A percentile compares a stretch with the other conserved stretches of the same genome.
Conservation (phyloP, 2,113 vertebrate genomes). For the Piprites chloris region DNA sequence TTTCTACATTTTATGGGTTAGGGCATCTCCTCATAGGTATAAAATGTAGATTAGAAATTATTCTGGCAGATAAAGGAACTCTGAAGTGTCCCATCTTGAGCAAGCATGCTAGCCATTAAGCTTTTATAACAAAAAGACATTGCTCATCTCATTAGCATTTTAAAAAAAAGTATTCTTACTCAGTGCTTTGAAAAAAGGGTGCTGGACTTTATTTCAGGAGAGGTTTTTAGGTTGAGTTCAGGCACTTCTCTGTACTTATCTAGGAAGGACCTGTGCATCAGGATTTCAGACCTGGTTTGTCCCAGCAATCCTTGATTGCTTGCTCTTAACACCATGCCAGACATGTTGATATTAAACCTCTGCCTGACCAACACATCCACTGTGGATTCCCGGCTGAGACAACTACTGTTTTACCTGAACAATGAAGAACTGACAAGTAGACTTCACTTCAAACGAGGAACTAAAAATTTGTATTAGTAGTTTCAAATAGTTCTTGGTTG, state of each 20-base stretch:
- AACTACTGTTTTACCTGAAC: not conserved
- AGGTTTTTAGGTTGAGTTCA: not conserved
- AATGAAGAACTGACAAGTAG: not conserved
- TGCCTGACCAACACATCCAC: not conserved
- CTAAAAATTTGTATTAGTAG: not conserved
- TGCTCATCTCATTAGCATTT: not conserved
- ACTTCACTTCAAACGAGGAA: not conserved
- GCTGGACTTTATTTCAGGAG: not conserved
- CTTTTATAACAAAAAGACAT: not conserved
- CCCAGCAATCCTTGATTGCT: not conserved
- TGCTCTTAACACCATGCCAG: not conserved
- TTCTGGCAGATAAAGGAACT: not conserved
- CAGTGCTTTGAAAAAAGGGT: not conserved
- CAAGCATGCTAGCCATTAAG: not conserved
- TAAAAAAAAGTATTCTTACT: not conserved
- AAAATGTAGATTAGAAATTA: conserved; percentile 25
- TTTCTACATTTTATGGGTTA: conserved; percentile 12
- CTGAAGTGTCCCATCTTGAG: not conserved
- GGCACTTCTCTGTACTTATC: not conserved
- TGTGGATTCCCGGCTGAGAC: not conserved
- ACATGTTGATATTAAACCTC: not conserved
- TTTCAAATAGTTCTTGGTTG: not conserved
- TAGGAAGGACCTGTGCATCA: not conserved
- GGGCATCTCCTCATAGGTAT: conserved; percentile 27
- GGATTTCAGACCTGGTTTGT: not conserved